These are phyloP conservation scores for Lasioglossum vierecki DNA, from an alignment of 2,888 invertebrate genomes.

Conservation along the genomic window DNA sequence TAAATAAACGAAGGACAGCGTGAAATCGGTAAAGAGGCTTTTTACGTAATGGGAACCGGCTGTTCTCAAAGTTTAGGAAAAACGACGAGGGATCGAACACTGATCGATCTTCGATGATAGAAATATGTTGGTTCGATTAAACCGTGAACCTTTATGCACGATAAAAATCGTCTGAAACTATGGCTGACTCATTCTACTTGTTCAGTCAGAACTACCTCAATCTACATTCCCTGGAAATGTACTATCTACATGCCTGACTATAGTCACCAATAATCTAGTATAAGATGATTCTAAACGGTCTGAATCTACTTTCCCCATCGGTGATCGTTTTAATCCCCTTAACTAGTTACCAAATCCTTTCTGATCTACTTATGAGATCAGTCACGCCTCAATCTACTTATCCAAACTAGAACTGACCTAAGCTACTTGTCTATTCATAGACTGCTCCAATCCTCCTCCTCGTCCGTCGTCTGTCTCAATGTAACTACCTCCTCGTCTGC, in stretches of 20 bases:
- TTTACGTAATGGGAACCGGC: too few species aligned
- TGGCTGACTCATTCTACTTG: neutral
- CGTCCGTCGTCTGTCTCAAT: neutral
- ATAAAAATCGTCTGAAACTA: neutral
- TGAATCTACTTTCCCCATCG: neutral
- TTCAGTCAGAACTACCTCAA: neutral
- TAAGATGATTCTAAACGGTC: neutral
- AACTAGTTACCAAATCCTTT: neutral
- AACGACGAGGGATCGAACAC: too few species aligned
- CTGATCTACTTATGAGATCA: neutral
- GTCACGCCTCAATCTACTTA: neutral
- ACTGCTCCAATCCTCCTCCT: neutral
- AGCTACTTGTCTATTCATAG: neutral
- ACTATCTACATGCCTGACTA: neutral
- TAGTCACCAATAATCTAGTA: neutral
- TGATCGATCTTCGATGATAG: neutral
- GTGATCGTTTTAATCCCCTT: neutral
- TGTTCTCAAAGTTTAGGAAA: too few species aligned
- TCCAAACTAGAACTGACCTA: constrained; percentile 18
- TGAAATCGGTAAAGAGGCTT: too few species aligned
- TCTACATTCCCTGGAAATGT: neutral
- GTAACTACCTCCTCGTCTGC: neutral
- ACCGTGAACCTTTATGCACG: neutral
- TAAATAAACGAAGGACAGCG: too few species aligned
- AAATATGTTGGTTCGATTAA: neutral